These are phyloP conservation scores for Zaprionus nigranus DNA, from an alignment of 1,140 invertebrate species.

Conservation along the genomic window DNA sequence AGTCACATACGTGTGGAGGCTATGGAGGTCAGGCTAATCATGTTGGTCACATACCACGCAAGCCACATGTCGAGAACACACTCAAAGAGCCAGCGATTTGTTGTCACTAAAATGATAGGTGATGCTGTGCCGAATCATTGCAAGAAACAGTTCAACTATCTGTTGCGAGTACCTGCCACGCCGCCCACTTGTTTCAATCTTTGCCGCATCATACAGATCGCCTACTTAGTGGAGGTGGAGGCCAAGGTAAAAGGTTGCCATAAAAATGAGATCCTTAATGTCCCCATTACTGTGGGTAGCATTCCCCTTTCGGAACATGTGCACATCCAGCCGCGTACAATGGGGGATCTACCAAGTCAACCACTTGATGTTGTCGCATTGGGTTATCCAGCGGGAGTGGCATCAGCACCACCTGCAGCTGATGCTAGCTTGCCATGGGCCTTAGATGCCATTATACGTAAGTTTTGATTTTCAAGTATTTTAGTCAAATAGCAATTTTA, in stretches of 20 bases:
- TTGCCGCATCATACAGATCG: slow-evolving; percentile 89
- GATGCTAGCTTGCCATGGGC: slow-evolving; percentile 40
- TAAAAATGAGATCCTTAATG: slow-evolving; percentile 83
- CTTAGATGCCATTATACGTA: slow-evolving; percentile 51
- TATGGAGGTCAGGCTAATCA: slow-evolving; percentile 51
- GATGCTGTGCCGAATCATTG: slow-evolving; percentile 60
- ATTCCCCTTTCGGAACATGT: slow-evolving; percentile 83
- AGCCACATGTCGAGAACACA: slow-evolving; percentile 51
- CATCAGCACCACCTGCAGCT: slow-evolving; percentile 30
- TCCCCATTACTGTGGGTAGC: slow-evolving; percentile 86
- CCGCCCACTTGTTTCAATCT: slow-evolving; percentile 89
- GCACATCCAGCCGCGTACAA: slow-evolving; percentile 44
- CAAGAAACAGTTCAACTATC: slow-evolving; percentile 65
- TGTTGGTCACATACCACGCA: slow-evolving; percentile 63
- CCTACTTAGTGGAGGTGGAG: slow-evolving; percentile 88
- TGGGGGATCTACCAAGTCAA: slow-evolving; percentile 19
- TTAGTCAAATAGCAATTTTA: background rate
- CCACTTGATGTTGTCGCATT: slow-evolving; percentile 39
- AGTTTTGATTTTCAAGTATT: background rate
- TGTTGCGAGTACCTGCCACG: slow-evolving; percentile 87
- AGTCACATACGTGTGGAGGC: slow-evolving; percentile 63
- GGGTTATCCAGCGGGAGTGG: background rate
- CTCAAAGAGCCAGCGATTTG: slow-evolving; percentile 60
- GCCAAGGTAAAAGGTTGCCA: slow-evolving; percentile 83
- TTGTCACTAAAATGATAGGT: slow-evolving; percentile 55